Evolutionary conservation across 2,113 vertebrate species (phyloP).

Genomic region (Butorides virescens): DNA sequence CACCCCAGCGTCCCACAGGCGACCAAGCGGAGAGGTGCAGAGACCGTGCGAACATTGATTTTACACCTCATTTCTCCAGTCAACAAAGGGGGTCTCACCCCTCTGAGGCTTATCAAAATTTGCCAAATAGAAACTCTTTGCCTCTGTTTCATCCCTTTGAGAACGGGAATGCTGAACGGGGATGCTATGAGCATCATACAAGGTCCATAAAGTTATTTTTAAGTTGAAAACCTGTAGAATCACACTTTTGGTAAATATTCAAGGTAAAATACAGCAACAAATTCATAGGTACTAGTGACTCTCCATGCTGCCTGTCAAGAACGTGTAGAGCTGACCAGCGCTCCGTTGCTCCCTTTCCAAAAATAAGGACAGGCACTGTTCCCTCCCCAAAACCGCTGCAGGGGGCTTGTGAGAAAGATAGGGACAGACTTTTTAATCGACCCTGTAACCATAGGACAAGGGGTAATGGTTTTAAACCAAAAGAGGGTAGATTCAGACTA

Average conservation of each 20-base stretch:
- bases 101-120: neutral
- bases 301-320: neutral
- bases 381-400: neutral
- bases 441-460: neutral
- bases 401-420: neutral
- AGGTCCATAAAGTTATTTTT: neutral
- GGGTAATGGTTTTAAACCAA: neutral
- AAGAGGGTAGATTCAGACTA: neutral
- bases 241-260: neutral
- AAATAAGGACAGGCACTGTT: accelerated
- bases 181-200: neutral
- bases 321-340: neutral
- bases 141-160: neutral
- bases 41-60: accelerated
- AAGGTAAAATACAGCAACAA: neutral
- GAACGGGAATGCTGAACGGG: neutral
- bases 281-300: neutral
- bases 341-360: neutral
- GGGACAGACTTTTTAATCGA: neutral
- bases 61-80: neutral
- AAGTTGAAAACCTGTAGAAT: neutral
- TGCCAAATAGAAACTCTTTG: neutral
- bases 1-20: neutral
- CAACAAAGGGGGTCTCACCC: neutral
- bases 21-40: neutral